Base-by-base conservation (phyloP, 2,797 vertebrate species). In the Argya squamiceps region DNA sequence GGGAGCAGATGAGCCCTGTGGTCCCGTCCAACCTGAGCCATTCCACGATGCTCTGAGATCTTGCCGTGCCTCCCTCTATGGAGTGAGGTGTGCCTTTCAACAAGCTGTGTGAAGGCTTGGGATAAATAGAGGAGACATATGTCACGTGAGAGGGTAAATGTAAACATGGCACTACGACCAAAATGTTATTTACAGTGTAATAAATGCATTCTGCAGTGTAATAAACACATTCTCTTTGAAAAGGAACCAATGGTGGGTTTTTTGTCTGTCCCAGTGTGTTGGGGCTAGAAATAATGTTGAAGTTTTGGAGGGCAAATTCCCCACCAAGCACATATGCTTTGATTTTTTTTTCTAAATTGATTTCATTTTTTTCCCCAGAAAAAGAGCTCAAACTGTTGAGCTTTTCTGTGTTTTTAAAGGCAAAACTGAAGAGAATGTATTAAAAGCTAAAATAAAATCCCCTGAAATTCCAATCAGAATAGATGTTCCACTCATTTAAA, bases 311-410 rank as follows among this genome's bases (percentile, higher is more conserved):
- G 37, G 6, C 6, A 46, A 23, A 43, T 44, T 60, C 6, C 27
- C 16, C n/a, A 26, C 52, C 18, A 15, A 71, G 4, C 9, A 21
- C 9, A 3, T 6, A 11, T 0, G 2, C n/a, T 74, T 77, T 29
- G 10, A 30, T 32, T 39, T 39, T 23, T 39, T n/a, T 36, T 50
- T 1, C 22, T 30, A 20, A 43, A 60, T 7, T 41, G 13, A 60
- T 29, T 71, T 27, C 0, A 7, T 14, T 70, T 53, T 69, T 39
- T 30, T 6, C 2, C 3, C 17, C 0, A 2, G 15, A 17, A 41
- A 36, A 46, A 46, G 37, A 71, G 11, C n/a, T 64, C 19, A 26
- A 32, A 49, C 18, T 59, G 12, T 78, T 80, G 49, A 68, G 29
- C 18, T 62, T 68, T 39, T 62, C 32, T 36, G 5, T 62, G 36